These are phyloP conservation scores for Nannobrachium achirus DNA, from an alignment of 2,113 vertebrate species.

Conservation along the genomic window DNA sequence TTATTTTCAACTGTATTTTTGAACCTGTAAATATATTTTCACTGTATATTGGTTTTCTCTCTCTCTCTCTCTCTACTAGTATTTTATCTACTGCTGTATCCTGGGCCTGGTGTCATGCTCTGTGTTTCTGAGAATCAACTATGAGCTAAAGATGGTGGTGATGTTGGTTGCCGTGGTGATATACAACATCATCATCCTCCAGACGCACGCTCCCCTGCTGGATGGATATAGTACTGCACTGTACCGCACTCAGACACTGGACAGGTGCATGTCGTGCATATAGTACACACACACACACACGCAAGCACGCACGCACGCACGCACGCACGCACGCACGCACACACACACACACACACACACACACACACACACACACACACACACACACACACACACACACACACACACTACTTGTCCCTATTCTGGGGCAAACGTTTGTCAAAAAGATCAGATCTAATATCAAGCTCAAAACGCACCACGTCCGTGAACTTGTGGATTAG, in stretches of 20 bases:
- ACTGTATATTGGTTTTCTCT: neutral
- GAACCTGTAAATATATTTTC: too few relatives aligned
- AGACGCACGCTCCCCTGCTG: conserved; percentile 89
- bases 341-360: too few relatives aligned
- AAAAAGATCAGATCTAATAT: too few relatives aligned
- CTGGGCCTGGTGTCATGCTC: conserved; percentile 96
- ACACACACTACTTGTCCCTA: too few relatives aligned
- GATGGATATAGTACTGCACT: conserved; percentile 90
- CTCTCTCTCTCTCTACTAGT: conserved; percentile 75
- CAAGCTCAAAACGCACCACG: too few relatives aligned
- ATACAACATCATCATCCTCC: conserved; percentile 94
- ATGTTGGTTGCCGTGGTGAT: conserved; percentile 91
- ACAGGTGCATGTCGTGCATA: conserved; percentile 83
- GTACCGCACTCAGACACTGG: conserved; percentile 79
- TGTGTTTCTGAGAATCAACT: conserved; percentile 96
- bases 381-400: too few relatives aligned
- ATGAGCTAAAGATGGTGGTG: conserved; percentile 96
- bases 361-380: too few relatives aligned
- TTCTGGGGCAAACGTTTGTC: too few relatives aligned
- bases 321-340: too few relatives aligned
- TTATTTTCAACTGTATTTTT: too few relatives aligned
- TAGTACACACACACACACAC: neutral
- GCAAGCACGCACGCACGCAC: neutral
- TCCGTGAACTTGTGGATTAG: too few relatives aligned
- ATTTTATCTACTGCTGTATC: conserved; percentile 98